Evolutionary conservation across 2,113 vertebrate species (phyloP).

Genomic region (Phrynocephalus versicolor): DNA sequence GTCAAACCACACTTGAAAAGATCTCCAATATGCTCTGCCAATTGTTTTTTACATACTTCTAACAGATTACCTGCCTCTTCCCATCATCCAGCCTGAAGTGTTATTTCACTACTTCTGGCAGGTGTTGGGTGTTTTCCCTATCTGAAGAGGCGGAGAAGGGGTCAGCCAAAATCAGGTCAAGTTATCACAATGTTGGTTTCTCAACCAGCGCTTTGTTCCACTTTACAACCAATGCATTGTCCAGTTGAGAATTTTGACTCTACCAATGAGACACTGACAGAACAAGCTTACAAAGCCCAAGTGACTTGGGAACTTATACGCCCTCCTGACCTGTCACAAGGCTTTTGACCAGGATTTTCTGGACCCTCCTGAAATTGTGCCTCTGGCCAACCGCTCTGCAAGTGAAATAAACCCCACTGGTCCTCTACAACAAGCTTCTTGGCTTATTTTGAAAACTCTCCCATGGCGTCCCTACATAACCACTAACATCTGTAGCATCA

Average conservation of each 20-base stretch:
- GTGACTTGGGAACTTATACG: background rate
- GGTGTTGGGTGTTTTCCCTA: background rate
- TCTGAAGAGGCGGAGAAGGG: too few species aligned
- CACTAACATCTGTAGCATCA: too few species aligned
- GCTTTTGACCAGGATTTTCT: background rate
- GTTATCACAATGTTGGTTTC: background rate
- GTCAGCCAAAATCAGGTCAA: background rate
- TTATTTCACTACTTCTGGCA: background rate
- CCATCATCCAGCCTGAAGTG: background rate
- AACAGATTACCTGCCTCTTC: background rate
- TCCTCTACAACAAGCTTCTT: too few species aligned
- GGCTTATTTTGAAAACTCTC: background rate
- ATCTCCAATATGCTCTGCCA: background rate
- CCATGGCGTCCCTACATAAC: background rate
- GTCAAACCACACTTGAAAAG: conserved; percentile 10
- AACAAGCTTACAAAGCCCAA: background rate
- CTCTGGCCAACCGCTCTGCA: background rate
- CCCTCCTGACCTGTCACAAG: background rate
- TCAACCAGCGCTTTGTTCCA: background rate
- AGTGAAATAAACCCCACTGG: too few species aligned
- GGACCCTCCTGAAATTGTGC: background rate
- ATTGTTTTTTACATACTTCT: background rate
- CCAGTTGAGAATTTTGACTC: background rate
- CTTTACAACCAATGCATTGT: background rate
- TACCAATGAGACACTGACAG: background rate